Conservation (phyloP, 2,797 vertebrate genomes). For the Chaenodraco wilsoni region DNA sequence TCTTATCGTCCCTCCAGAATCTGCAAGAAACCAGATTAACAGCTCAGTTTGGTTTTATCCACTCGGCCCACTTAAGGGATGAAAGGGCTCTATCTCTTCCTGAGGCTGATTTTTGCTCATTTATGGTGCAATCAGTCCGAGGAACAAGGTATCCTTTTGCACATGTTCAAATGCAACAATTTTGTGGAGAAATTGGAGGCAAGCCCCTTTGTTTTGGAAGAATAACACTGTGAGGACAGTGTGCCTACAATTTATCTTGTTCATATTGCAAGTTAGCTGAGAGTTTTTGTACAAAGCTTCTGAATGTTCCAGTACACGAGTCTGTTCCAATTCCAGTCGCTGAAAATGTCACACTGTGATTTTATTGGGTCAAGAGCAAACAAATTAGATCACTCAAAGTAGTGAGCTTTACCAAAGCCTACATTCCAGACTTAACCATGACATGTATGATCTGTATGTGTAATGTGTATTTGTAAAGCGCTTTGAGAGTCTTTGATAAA, state of each 20-base stretch:
- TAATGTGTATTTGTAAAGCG: too few species aligned
- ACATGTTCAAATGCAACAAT: constrained; percentile 7
- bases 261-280: constrained; percentile 12
- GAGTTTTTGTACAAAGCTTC: constrained; percentile 17
- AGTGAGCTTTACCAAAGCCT: constrained; percentile 53
- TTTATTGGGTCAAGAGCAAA: constrained; percentile 70
- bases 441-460: too few species aligned
- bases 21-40: constrained; percentile 54
- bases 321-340: constrained; percentile 61
- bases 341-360: constrained; percentile 35
- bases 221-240: not conserved
- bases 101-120: constrained; percentile 11
- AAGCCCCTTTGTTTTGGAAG: constrained; percentile 19
- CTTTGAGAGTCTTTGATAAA: too few species aligned
- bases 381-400: constrained; percentile 73
- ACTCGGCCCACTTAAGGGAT: constrained; percentile 35
- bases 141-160: constrained; percentile 23
- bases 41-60: constrained; percentile 41
- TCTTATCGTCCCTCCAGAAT: constrained; percentile 38
- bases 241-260: not conserved
- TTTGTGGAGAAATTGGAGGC: not conserved
- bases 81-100: constrained; percentile 33
- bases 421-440: constrained; percentile 8
- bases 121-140: constrained; percentile 33
- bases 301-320: constrained; percentile 43